Evolutionary conservation across 2,797 vertebrate genomes (phyloP), one percentile per base, ranked within the genome.

Genomic region (Sphenodon punctatus): DNA sequence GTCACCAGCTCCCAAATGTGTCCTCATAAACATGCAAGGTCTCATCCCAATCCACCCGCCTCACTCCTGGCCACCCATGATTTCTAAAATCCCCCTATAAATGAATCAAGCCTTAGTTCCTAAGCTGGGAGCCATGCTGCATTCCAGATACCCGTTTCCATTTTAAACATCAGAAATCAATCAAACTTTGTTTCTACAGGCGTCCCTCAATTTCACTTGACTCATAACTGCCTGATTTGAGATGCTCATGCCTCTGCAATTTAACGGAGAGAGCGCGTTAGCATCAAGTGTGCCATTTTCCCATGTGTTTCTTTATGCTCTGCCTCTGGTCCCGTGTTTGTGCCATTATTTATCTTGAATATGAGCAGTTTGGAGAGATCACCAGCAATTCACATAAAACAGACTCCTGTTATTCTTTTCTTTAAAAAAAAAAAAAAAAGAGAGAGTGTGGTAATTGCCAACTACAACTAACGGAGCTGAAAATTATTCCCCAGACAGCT

Each of bases 401-500:
- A 92, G 66, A 80, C 77, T 80, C 82, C 86, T 90, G 81, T 88
- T 93, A 86, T 83, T 66, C 90, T 93, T 93, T 92, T 89, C 92
- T 94, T 86, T 94, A 85, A 93, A 93, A 88, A n/a, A n/a, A n/a
- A n/a, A n/a, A n/a, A n/a, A n/a, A n/a, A n/a, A n/a, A n/a, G n/a
- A n/a, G n/a, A 88, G 85, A 94, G 78, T 88, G 60, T 85, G 91
- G 92, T 93, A 93, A 95, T 93, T 94, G 82, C 91, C 89, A 93
- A 91, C 87, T 91, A 92, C 89, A 94, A 56, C 89, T 91, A 93
- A 91, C 78, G 61, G 81, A 94, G 92, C 93, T 95, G 93, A 94
- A 95, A 96, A 94, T 92, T 95, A 92, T 92, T 95, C 93, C 92
- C 92, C 81, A 89, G 92, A 93, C 89, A 93, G 87, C 93, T 91